Percentiles rank a stretch among this genome's conserved stretches.
phyloP scores from a whole-genome alignment of 2,797 vertebrate genomes.

The Periparus ater region DNA sequence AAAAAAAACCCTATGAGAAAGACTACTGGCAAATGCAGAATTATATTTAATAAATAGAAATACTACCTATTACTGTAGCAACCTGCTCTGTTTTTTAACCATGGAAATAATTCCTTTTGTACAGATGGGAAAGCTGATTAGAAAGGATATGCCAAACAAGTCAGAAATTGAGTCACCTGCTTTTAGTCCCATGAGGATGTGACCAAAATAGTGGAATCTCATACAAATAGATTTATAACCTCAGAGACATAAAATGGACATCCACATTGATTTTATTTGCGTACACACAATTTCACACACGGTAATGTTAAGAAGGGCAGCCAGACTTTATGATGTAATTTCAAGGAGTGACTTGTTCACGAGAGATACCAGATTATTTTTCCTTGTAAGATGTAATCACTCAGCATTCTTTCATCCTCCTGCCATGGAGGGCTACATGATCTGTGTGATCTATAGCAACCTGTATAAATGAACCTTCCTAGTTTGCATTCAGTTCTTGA shows the following conservation, averaged over 20 bases:
- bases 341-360: not conserved
- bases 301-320: not conserved
- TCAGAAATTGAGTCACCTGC: not conserved
- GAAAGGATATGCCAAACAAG: not conserved
- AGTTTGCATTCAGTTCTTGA: not conserved
- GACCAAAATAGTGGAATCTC: not conserved
- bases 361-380: not conserved
- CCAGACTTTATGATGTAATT: not conserved
- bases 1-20: not conserved
- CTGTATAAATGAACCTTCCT: not conserved
- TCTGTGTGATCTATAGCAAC: not conserved
- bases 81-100: not conserved
- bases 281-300: not conserved
- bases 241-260: not conserved
- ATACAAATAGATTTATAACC: not conserved
- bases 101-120: not conserved
- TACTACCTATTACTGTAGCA: not conserved
- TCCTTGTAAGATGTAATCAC: not conserved
- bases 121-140: not conserved
- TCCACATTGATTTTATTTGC: not conserved
- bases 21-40: not conserved
- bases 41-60: not conserved
- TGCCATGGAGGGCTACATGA: not conserved
- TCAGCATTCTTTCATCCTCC: not conserved
- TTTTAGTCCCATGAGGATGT: not conserved